phyloP scores from a whole-genome alignment of 2,888 invertebrate genomes.

The Drosophila subquinaria region DNA sequence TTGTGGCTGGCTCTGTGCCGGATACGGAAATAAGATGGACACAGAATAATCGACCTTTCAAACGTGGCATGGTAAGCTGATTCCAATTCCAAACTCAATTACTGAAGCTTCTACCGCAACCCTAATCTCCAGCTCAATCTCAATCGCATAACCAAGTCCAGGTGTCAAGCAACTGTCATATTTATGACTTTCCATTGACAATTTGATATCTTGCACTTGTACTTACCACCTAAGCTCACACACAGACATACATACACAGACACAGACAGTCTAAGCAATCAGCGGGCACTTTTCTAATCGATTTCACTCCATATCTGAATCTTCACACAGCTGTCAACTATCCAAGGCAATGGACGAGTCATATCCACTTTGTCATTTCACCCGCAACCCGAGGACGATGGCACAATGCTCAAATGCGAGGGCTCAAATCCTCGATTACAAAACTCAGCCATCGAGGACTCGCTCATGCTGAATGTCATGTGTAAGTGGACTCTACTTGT shows the following conservation, averaged over 20 bases:
- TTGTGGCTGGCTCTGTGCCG: constrained; percentile 94
- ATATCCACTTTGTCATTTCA: constrained; percentile 92
- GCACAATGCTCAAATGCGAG: constrained; percentile 92
- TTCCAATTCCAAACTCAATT: constrained; percentile 28
- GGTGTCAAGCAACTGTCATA: constrained; percentile 60
- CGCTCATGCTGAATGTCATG: constrained; percentile 93
- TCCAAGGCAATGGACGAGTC: constrained; percentile 90
- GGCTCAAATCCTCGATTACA: constrained; percentile 93
- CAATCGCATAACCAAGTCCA: constrained; percentile 18
- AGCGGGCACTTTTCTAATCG: constrained; percentile 76
- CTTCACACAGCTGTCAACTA: constrained; percentile 87
- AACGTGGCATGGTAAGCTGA: constrained; percentile 90
- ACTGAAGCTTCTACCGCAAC: not conserved
- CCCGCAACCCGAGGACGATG: constrained; percentile 94
- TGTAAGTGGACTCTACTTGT: constrained; percentile 89
- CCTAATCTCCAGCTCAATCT: constrained; percentile 14
- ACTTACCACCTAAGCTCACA: constrained; percentile 14
- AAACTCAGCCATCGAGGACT: constrained; percentile 92
- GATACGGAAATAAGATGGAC: constrained; percentile 94
- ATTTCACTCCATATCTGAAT: constrained; percentile 62
- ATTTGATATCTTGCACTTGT: constrained; percentile 63
- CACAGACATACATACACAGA: not conserved
- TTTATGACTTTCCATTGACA: constrained; percentile 67
- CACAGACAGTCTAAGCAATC: constrained; percentile 13
- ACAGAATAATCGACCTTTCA: constrained; percentile 92